Conservation (phyloP, 2,888 invertebrate genomes). For the Torymus tubicola region DNA sequence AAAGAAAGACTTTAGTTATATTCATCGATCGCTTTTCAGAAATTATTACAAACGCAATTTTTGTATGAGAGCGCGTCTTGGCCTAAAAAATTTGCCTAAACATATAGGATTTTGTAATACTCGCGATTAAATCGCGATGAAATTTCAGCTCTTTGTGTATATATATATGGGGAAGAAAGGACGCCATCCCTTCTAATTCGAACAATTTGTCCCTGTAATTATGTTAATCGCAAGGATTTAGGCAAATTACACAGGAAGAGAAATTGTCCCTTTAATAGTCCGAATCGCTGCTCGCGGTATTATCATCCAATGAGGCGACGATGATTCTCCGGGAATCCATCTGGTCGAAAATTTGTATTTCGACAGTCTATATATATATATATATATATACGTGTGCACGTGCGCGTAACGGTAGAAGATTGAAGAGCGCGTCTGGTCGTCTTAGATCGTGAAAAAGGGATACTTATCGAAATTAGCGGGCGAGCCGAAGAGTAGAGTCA, state of each 20-base stretch:
- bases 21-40: too few species aligned
- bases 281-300: conserved; percentile 24
- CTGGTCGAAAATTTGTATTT: conserved; percentile 26
- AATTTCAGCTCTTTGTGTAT: conserved; percentile 13
- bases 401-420: conserved; percentile 42
- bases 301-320: conserved; percentile 35
- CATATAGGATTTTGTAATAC: conserved; percentile 16
- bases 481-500: conserved; percentile 24
- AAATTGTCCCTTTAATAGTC: conserved; percentile 53
- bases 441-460: conserved; percentile 49
- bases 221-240: conserved; percentile 47
- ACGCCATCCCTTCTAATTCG: conserved; percentile 41
- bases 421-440: conserved; percentile 33
- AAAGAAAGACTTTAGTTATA: too few species aligned
- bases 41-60: too few species aligned
- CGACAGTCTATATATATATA: not conserved
- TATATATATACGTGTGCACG: too few species aligned
- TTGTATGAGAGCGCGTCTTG: not conserved
- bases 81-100: not conserved
- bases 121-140: conserved; percentile 11
- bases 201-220: conserved; percentile 42
- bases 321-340: conserved; percentile 25
- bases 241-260: conserved; percentile 50
- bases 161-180: not conserved
- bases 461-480: conserved; percentile 53